phyloP scores from a whole-genome alignment of 2,113 vertebrate species.

The Ctenomys sociabilis region DNA sequence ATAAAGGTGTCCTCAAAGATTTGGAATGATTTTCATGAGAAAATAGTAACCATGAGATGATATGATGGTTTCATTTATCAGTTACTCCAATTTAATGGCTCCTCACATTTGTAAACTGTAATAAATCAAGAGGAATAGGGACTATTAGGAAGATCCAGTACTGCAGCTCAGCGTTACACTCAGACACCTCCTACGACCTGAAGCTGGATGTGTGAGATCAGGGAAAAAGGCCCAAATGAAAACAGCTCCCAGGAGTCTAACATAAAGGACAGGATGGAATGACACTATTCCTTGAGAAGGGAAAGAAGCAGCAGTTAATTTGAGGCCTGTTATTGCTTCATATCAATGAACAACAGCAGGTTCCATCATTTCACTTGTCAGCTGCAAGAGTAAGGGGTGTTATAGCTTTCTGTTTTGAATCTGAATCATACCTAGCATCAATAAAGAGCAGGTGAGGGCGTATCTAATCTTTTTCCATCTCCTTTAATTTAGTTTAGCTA shows the following conservation, averaged over 20 bases:
- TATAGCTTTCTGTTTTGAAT: background rate
- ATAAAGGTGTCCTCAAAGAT: background rate
- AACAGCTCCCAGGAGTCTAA: background rate
- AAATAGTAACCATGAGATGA: slow-evolving; percentile 39
- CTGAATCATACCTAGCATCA: background rate
- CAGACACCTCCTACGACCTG: background rate
- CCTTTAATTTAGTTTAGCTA: background rate
- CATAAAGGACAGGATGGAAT: background rate
- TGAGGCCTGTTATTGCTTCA: background rate
- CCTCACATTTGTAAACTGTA: background rate
- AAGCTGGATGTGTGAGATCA: no score
- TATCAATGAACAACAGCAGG: background rate
- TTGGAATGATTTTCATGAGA: background rate
- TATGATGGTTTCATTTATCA: background rate
- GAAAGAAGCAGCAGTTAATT: background rate
- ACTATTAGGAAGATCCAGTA: background rate
- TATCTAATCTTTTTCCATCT: background rate
- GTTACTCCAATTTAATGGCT: background rate
- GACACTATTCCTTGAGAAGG: background rate
- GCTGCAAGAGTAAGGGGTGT: background rate
- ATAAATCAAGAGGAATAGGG: background rate
- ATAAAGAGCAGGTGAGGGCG: background rate
- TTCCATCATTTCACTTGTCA: background rate
- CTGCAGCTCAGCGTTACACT: background rate
- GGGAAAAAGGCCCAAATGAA: background rate